Percentiles rank a stretch among this genome's conserved stretches.
Evolutionary conservation across 2,888 invertebrate genomes (phyloP).

Genomic region (Plagodis dolabraria): DNA sequence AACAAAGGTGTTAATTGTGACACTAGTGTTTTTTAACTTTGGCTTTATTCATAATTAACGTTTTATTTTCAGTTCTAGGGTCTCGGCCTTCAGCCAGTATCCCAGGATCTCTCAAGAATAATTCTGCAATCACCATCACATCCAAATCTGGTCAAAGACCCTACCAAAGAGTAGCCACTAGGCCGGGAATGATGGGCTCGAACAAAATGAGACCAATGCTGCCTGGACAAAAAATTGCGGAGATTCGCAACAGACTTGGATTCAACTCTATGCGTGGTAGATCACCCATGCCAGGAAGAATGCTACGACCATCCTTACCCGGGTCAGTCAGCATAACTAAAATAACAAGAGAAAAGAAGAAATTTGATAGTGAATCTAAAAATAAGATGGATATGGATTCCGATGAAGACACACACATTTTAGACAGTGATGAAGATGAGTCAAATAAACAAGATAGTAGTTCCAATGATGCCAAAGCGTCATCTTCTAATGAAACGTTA

Average conservation of each 20-base stretch:
- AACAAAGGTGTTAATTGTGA: too few species aligned
- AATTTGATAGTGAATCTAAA: constrained; percentile 48
- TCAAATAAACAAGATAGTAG: constrained; percentile 36
- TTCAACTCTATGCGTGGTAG: constrained; percentile 65
- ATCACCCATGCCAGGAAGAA: constrained; percentile 58
- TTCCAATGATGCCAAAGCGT: constrained; percentile 33
- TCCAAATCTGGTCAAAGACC: constrained; percentile 76
- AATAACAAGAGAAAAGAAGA: constrained; percentile 65
- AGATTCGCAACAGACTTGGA: constrained; percentile 68
- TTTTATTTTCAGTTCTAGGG: constrained; percentile 64
- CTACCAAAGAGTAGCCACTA: constrained; percentile 64
- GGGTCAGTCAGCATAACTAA: constrained; percentile 79
- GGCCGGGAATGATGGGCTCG: constrained; percentile 66
- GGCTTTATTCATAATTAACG: not conserved
- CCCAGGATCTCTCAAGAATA: constrained; percentile 84
- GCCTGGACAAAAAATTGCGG: constrained; percentile 74
- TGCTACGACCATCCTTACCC: constrained; percentile 66
- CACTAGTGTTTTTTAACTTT: not conserved
- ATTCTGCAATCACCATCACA: constrained; percentile 85
- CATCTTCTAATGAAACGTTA: constrained; percentile 37
- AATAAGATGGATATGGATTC: constrained; percentile 59
- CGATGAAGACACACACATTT: constrained; percentile 72
- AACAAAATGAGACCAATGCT: constrained; percentile 69
- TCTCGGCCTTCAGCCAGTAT: constrained; percentile 68
- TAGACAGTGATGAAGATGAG: constrained; percentile 75